Evolutionary conservation across 2,888 invertebrate genomes (phyloP).

Genomic region (Oxyteleia sp.): DNA sequence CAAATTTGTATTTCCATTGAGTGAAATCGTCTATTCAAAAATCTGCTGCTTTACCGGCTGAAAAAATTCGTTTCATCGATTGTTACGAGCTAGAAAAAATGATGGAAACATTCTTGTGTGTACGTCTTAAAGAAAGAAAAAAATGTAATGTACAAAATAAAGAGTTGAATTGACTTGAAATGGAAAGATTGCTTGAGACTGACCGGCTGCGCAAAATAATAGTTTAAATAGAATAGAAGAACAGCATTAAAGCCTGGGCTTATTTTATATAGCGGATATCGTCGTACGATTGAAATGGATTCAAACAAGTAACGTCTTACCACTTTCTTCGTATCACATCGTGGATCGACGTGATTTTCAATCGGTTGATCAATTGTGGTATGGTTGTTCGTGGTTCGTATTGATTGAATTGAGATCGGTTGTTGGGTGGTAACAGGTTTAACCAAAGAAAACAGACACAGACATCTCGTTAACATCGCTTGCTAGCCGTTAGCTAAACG

Average conservation of each 20-base stretch:
- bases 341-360: constrained; percentile 81
- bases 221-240: constrained; percentile 48
- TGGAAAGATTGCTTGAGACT: too few relatives aligned
- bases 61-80: too few relatives aligned
- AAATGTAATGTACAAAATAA: too few relatives aligned
- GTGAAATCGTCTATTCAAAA: background rate
- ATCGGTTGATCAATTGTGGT: constrained; percentile 80
- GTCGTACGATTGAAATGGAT: constrained; percentile 66
- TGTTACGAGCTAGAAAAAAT: too few relatives aligned
- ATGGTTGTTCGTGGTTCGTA: constrained; percentile 80
- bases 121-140: too few relatives aligned
- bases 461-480: constrained; percentile 83
- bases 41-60: background rate
- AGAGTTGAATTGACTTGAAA: too few relatives aligned
- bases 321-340: constrained; percentile 84
- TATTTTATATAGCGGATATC: constrained; percentile 53
- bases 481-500: constrained; percentile 76
- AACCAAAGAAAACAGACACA: constrained; percentile 83
- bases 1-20: background rate
- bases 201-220: constrained; percentile 44
- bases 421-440: constrained; percentile 82
- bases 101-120: too few relatives aligned
- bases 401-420: constrained; percentile 81
- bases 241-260: constrained; percentile 60
- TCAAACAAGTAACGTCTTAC: constrained; percentile 80